phyloP scores from a whole-genome alignment of 2,797 vertebrate species.

The Epinephelus coioides region DNA sequence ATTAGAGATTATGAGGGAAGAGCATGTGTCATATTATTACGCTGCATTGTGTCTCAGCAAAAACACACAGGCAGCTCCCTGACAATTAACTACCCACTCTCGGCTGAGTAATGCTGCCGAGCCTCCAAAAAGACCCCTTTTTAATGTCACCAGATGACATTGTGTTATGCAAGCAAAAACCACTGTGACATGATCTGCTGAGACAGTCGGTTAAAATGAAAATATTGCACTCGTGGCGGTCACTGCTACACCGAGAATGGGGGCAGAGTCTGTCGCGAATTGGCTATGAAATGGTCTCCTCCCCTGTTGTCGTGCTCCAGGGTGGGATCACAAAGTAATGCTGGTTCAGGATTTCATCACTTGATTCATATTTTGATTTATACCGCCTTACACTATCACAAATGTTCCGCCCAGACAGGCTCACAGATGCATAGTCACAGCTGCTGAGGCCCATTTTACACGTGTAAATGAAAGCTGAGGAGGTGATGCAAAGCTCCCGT shows the following conservation, averaged over 20 bases:
- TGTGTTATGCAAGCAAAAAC: conserved; percentile 77
- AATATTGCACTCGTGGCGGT: conserved; percentile 67
- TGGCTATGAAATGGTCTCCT: conserved; percentile 29
- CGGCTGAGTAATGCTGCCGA: conserved; percentile 70
- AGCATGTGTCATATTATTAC: conserved; percentile 80
- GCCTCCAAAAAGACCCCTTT: conserved; percentile 73
- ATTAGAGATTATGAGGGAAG: conserved; percentile 65
- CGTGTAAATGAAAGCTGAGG: conserved; percentile 30
- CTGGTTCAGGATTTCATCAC: conserved; percentile 8
- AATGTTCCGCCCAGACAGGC: conserved; percentile 11
- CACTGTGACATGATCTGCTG: conserved; percentile 74
- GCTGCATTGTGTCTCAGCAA: conserved; percentile 73
- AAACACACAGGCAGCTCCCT: conserved; percentile 76
- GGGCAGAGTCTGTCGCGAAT: conserved; percentile 22
- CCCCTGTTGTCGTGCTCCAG: background rate
- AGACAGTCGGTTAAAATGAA: conserved; percentile 70
- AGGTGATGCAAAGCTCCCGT: conserved; percentile 31
- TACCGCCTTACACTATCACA: conserved; percentile 8
- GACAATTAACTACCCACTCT: conserved; percentile 83
- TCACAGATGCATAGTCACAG: conserved; percentile 3
- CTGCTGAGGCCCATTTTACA: conserved; percentile 19
- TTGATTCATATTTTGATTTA: conserved; percentile 39
- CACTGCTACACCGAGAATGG: conserved; percentile 25
- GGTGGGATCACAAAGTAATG: background rate
- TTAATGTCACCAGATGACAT: conserved; percentile 81